phyloP scores from a whole-genome alignment of 2,113 vertebrate species.

The Chloropsis cyanopogon region DNA sequence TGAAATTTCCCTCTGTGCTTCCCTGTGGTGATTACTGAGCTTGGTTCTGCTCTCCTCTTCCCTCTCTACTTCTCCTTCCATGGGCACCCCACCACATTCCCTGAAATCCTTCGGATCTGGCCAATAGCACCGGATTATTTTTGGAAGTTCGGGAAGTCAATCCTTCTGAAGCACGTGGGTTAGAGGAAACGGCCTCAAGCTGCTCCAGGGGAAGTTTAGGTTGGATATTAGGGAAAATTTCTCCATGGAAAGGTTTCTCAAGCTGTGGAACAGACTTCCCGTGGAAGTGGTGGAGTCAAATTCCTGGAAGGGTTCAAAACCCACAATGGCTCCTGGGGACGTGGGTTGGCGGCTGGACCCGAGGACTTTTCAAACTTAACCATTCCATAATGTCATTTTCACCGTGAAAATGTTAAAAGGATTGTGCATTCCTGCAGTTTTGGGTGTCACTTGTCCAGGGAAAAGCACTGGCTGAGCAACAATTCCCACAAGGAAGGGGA shows the following conservation, averaged over 20 bases:
- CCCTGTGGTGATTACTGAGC: accelerated
- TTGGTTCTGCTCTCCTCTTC: background rate
- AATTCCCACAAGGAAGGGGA: background rate
- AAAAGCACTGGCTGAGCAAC: background rate
- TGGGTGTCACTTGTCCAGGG: accelerated
- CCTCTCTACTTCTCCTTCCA: background rate
- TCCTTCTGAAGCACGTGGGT: no score
- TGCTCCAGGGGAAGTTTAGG: background rate
- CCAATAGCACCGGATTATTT: accelerated
- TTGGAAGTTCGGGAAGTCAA: background rate
- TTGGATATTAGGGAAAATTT: background rate
- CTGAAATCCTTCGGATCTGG: background rate
- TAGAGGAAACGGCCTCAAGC: accelerated
- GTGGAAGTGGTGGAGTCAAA: background rate
- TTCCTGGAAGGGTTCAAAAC: background rate
- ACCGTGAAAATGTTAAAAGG: accelerated
- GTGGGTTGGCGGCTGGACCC: background rate
- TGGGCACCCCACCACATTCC: accelerated
- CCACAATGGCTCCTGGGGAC: background rate
- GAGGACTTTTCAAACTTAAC: accelerated
- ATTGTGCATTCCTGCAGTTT: accelerated
- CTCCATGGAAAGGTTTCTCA: background rate
- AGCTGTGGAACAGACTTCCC: background rate
- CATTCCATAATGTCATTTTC: background rate
- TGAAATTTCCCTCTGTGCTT: background rate